Evolutionary conservation across 2,113 vertebrate species (phyloP).

Genomic region (Silurus meridionalis): DNA sequence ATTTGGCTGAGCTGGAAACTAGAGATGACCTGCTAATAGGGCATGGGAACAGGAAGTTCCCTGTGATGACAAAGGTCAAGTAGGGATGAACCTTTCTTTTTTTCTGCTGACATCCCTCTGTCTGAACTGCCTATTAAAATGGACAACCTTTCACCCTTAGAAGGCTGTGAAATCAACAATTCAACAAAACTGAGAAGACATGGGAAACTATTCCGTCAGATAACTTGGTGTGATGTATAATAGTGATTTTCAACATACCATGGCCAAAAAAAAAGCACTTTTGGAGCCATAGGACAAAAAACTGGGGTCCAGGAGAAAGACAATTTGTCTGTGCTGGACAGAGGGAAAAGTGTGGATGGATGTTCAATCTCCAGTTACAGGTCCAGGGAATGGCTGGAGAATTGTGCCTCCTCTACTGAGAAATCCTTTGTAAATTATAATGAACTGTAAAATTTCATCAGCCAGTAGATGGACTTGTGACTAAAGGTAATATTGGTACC

Average conservation of each 20-base stretch:
- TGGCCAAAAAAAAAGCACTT: constrained; percentile 47
- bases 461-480: constrained; percentile 38
- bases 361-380: constrained; percentile 41
- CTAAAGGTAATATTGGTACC: constrained; percentile 49
- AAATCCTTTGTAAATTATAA: constrained; percentile 48
- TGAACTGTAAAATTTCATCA: constrained; percentile 46
- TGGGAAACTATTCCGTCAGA: constrained; percentile 36
- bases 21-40: constrained; percentile 54
- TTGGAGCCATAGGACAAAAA: constrained; percentile 52
- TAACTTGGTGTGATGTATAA: constrained; percentile 46
- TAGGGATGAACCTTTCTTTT: constrained; percentile 43
- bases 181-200: constrained; percentile 34
- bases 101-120: constrained; percentile 45
- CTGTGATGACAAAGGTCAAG: constrained; percentile 60
- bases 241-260: constrained; percentile 40
- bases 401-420: constrained; percentile 41
- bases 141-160: constrained; percentile 35
- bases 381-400: constrained; percentile 58
- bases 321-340: constrained; percentile 50
- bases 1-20: constrained; percentile 69
- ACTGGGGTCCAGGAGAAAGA: constrained; percentile 57
- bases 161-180: constrained; percentile 40
- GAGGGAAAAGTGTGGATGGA: constrained; percentile 32
- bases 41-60: constrained; percentile 55
- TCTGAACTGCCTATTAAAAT: constrained; percentile 44